These are phyloP conservation scores for Pristionchus mayeri DNA, from an alignment of 2,888 invertebrate genomes.

Conservation along the genomic window DNA sequence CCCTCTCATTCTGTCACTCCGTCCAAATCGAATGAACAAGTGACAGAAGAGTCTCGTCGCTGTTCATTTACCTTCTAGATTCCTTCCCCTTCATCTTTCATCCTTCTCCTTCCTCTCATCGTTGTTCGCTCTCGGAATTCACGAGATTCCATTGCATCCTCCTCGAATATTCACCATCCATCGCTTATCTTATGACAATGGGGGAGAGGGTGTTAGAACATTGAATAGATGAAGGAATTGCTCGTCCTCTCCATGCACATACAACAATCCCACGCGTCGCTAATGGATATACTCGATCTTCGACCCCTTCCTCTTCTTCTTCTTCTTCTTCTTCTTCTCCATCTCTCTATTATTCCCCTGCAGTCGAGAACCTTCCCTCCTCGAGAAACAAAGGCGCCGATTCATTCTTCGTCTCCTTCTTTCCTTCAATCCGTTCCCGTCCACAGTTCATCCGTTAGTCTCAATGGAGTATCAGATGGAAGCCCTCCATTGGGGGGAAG, in stretches of 20 bases:
- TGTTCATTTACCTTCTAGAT: slow-evolving; percentile 14
- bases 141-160: neutral
- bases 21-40: slow-evolving; percentile 3
- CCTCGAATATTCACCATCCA: neutral
- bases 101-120: neutral
- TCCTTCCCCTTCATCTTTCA: no score
- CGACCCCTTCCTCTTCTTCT: neutral
- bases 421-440: neutral
- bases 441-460: neutral
- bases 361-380: neutral
- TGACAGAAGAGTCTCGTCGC: neutral
- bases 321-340: no score
- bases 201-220: neutral
- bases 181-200: neutral
- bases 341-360: neutral
- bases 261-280: neutral
- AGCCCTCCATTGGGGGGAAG: slow-evolving; percentile 3
- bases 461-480: neutral
- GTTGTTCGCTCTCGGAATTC: neutral
- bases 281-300: neutral
- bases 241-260: neutral
- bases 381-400: neutral
- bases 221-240: neutral
- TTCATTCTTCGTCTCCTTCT: neutral
- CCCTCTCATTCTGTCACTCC: slow-evolving; percentile 14